A percentile compares a stretch with the other conserved stretches of the same genome.
phyloP scores from a whole-genome alignment of 2,113 vertebrate species.

The Bubalus kerabau region DNA sequence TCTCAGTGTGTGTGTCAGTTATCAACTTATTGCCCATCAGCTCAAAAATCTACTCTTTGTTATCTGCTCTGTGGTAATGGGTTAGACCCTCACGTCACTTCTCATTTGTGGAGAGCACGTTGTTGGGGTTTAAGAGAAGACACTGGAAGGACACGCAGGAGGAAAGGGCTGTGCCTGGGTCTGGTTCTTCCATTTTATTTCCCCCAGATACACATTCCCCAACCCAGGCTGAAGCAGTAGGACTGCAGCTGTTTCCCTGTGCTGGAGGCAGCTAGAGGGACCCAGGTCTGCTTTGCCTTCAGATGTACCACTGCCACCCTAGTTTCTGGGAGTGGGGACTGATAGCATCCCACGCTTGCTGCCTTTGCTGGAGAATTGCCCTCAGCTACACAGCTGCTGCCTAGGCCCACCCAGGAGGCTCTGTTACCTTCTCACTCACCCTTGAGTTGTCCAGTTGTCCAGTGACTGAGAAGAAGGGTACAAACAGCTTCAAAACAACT shows the following conservation, averaged over 20 bases:
- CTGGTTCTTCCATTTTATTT: neutral
- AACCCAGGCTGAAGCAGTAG: neutral
- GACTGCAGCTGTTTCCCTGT: neutral
- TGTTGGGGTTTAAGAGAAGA: neutral
- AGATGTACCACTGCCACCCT: rapidly evolving
- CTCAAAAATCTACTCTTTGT: neutral
- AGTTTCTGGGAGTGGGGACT: neutral
- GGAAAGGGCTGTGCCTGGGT: neutral
- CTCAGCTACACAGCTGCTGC: neutral
- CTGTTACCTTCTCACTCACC: neutral
- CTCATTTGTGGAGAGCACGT: neutral
- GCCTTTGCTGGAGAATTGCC: neutral
- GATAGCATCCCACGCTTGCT: too few species aligned
- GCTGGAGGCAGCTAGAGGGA: neutral
- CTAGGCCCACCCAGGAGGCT: neutral
- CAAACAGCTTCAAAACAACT: neutral
- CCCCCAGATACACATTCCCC: neutral
- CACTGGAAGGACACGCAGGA: neutral
- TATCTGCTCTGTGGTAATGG: neutral
- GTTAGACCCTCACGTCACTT: neutral
- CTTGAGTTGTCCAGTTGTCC: neutral
- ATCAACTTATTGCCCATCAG: neutral
- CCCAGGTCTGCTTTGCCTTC: neutral
- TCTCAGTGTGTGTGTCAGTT: neutral
- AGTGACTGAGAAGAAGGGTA: neutral